phyloP scores from a whole-genome alignment of 2,113 vertebrate genomes.

The Thunnus thynnus region DNA sequence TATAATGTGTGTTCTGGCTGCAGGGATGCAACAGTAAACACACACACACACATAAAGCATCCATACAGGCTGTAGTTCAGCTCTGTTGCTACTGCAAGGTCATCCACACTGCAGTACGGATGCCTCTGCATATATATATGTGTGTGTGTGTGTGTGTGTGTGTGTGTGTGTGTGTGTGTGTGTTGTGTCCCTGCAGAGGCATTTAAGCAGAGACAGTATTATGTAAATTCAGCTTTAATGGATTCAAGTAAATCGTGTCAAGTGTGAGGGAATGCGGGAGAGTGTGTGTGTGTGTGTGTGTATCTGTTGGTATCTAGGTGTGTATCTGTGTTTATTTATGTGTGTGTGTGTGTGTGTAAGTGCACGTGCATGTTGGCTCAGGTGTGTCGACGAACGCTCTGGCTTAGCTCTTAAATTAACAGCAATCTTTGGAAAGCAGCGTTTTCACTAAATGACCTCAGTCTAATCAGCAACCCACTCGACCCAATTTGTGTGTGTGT shows the following conservation, averaged over 20 bases:
- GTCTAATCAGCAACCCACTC: constrained; percentile 23
- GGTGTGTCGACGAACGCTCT: background rate
- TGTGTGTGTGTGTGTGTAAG: background rate
- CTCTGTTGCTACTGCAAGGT: constrained; percentile 53
- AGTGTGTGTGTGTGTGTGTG: background rate
- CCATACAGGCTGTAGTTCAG: constrained; percentile 23
- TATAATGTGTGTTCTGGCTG: constrained; percentile 17
- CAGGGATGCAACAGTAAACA: constrained; percentile 17
- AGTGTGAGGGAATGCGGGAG: constrained; percentile 18
- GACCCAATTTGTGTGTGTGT: background rate
- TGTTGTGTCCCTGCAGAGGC: constrained; percentile 24
- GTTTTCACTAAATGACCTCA: constrained; percentile 30
- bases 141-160: constrained; percentile 34
- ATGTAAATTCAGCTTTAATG: constrained; percentile 69
- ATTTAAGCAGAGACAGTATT: constrained; percentile 55
- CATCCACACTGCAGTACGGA: constrained; percentile 46
- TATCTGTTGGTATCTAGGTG: background rate
- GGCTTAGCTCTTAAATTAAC: background rate
- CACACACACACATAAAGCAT: constrained; percentile 16
- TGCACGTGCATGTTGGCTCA: background rate
- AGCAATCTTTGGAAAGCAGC: constrained; percentile 23
- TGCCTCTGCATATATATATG: constrained; percentile 6
- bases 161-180: constrained; percentile 21
- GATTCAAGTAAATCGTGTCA: constrained; percentile 62
- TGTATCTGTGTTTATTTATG: background rate